Conservation (phyloP, 1,140 invertebrate species). For the Dreissena rostriformis region DNA sequence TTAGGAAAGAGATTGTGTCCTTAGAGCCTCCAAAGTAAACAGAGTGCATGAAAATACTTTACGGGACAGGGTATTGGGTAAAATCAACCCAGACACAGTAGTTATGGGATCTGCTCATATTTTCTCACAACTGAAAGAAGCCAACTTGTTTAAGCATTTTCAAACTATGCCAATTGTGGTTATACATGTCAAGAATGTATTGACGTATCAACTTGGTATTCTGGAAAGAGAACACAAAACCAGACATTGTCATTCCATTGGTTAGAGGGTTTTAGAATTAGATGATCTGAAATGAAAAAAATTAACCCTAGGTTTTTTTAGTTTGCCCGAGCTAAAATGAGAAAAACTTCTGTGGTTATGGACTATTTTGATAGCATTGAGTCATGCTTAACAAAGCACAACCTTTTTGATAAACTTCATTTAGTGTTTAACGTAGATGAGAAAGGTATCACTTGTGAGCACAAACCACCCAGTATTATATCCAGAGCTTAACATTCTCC, state of each 20-base stretch:
- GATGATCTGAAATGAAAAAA: slow-evolving; percentile 37
- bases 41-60: background rate
- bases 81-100: slow-evolving; percentile 2
- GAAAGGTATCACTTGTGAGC: slow-evolving; percentile 78
- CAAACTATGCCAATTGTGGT: background rate
- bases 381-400: background rate
- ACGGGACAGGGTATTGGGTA: background rate
- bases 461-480: slow-evolving; percentile 62
- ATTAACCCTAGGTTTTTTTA: slow-evolving; percentile 9
- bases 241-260: slow-evolving; percentile 16
- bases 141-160: background rate
- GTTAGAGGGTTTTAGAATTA: slow-evolving; percentile 6
- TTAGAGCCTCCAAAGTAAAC: background rate
- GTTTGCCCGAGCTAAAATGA: background rate
- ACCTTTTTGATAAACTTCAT: slow-evolving; percentile 69
- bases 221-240: background rate
- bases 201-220: background rate
- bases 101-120: background rate
- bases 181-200: background rate
- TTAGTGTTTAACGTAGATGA: slow-evolving; percentile 80
- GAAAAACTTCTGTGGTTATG: no score
- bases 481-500: slow-evolving; percentile 32
- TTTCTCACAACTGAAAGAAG: slow-evolving; percentile 11
- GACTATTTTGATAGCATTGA: no score
- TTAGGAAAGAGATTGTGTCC: background rate